Conservation (phyloP, 2,888 invertebrate species). For the Siphonodentalium dalli region DNA sequence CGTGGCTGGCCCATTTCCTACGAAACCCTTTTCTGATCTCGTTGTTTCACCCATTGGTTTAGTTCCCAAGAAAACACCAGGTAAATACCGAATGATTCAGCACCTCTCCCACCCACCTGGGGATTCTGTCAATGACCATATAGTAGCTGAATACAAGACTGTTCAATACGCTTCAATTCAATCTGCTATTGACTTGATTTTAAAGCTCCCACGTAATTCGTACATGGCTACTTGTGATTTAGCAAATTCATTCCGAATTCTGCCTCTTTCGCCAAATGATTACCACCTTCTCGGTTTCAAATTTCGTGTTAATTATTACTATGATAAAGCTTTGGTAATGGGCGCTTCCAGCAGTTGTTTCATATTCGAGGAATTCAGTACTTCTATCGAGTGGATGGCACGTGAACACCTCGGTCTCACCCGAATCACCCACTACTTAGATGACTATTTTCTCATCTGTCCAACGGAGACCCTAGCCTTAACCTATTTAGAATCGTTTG, state of each 20-base stretch:
- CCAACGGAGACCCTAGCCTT: no score
- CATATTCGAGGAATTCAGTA: constrained; percentile 23
- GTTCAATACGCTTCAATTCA: constrained; percentile 18
- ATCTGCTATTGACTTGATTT: constrained; percentile 7
- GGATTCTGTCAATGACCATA: constrained; percentile 15
- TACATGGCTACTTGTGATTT: constrained; percentile 15
- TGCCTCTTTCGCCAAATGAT: constrained; percentile 18
- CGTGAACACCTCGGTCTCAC: not conserved
- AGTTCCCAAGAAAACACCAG: constrained; percentile 17
- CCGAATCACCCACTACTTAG: no score
- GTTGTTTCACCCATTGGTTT: constrained; percentile 15
- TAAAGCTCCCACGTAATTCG: constrained; percentile 3
- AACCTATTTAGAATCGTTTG: no score
- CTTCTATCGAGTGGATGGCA: constrained; percentile 11
- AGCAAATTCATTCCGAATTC: constrained; percentile 10
- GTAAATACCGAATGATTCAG: constrained; percentile 18
- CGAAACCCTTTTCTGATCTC: constrained; percentile 10
- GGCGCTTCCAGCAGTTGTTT: constrained; percentile 8
- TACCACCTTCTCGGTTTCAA: constrained; percentile 19
- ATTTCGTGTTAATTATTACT: constrained; percentile 15
- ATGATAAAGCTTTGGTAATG: constrained; percentile 16
- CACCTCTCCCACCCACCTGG: constrained; percentile 17
- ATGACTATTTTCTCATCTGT: no score
- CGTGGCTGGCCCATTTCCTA: constrained; percentile 12
- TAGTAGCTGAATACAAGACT: constrained; percentile 6